Evolutionary conservation across 2,888 invertebrate genomes (phyloP), one percentile per base, ranked within the genome.

Genomic region (Mythimna vitellina): DNA sequence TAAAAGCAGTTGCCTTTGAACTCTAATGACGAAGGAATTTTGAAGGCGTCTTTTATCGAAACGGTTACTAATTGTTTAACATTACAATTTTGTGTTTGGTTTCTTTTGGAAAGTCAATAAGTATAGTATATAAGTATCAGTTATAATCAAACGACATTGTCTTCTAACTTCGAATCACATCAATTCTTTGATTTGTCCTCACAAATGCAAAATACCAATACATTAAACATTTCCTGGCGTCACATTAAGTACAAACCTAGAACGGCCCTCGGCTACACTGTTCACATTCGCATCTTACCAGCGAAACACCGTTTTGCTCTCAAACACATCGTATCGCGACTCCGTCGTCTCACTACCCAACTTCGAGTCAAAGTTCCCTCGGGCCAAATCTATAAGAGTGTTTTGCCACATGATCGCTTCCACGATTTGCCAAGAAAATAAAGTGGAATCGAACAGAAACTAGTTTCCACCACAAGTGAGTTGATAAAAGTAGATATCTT

Each of bases 361-460:
- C 92, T 92, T 86, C 90, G 90, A 95, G 95, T 94, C 95, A 95
- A 94, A 95, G 93, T 95, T 95, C 91, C 95, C 92, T 84, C 88
- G 90, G 94, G 95, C 94, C 90, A 94, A 95, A 95, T 94, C 94
- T 92, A 94, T 95, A 95, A 94, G 94, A 93, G 92, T 94, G 92
- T 95, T 95, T 95, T 95, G 94, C 95, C 95, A 95, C 95, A 94
- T 95, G 96, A 96, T 95, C 95, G 94, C 93, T 94, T 95, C 92
- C 91, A 93, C 94, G 94, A 94, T 95, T 94, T 94, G 93, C 93
- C 94, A 95, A 95, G 94, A 94, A 94, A 94, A 95, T 95, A 94
- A 92, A 94, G 93, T 92, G 89, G 88, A 88, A 88, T 88, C 87
- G 89, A 92, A 92, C 92, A 92, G 85, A 91, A 93, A 93, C 93